phyloP scores from a whole-genome alignment of 2,797 vertebrate genomes.

The Sebastes flavidus region DNA sequence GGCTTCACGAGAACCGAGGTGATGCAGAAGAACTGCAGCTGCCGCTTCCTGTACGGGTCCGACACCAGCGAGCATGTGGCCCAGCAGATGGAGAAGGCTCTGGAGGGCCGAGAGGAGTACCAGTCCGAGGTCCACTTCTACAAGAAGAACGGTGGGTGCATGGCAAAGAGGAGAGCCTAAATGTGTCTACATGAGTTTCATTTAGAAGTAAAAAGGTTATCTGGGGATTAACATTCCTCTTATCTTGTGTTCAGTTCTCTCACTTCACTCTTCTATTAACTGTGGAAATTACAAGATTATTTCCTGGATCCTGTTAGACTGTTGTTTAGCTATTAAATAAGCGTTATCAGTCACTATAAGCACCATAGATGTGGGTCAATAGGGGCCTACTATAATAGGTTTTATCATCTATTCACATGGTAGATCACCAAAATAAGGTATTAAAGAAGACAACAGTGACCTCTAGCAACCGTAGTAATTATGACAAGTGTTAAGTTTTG shows the following conservation, averaged over 20 bases:
- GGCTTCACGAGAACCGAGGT: constrained; percentile 94
- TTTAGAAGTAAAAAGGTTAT: constrained; percentile 5
- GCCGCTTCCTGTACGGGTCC: constrained; percentile 90
- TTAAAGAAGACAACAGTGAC: too few species aligned
- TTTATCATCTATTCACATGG: too few species aligned
- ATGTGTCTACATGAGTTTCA: not conserved
- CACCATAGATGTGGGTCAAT: too few species aligned
- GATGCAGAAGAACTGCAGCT: constrained; percentile 99
- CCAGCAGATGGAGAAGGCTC: constrained; percentile 90
- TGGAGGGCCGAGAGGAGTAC: constrained; percentile 93
- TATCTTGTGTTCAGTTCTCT: constrained; percentile 1
- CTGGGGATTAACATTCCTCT: not conserved
- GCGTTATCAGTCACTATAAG: rapidly evolving
- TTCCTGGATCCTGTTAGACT: not conserved
- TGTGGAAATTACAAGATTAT: not conserved
- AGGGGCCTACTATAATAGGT: too few species aligned
- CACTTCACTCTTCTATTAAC: not conserved
- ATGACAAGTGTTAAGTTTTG: too few species aligned
- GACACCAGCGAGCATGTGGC: constrained; percentile 91
- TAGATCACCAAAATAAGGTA: too few species aligned
- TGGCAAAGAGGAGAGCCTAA: not conserved
- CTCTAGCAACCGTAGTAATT: too few species aligned
- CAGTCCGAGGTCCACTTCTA: constrained; percentile 95
- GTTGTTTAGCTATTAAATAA: too few species aligned
- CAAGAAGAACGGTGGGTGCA: constrained; percentile 91